phyloP scores from a whole-genome alignment of 2,113 vertebrate genomes.

The Passerina amoena region DNA sequence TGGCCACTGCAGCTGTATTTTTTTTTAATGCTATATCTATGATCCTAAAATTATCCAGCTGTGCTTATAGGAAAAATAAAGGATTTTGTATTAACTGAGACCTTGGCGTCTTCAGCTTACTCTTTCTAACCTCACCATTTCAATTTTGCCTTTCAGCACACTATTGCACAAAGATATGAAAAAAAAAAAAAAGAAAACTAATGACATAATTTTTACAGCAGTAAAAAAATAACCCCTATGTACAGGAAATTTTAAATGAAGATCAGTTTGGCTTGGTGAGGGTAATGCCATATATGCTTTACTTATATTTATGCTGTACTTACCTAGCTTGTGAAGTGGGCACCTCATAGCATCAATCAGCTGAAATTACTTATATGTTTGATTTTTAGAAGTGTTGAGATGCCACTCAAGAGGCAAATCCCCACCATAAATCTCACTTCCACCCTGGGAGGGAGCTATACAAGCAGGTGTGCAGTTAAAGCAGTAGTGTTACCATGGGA shows the following conservation, averaged over 20 bases:
- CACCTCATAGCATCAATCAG: not conserved
- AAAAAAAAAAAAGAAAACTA: not conserved
- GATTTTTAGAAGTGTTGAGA: not conserved
- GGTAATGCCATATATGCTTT: not conserved
- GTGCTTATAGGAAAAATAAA: not conserved
- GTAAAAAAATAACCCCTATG: not conserved
- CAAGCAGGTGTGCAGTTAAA: not conserved
- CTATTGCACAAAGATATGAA: not conserved
- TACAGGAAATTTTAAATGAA: not conserved
- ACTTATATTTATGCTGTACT: not conserved
- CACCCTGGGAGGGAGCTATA: not conserved
- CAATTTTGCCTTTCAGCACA: not conserved
- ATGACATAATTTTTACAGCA: not conserved
- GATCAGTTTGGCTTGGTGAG: not conserved
- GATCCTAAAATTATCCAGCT: not conserved
- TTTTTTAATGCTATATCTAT: not conserved
- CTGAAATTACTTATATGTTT: not conserved
- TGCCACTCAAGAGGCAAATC: not conserved
- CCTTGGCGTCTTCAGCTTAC: not conserved
- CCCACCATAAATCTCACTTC: not conserved
- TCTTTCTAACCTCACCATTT: not conserved
- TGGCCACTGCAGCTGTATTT: not conserved
- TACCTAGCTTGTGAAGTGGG: not conserved
- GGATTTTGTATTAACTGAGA: not conserved
- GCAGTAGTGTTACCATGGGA: not conserved